These are phyloP conservation scores for Sinodicranocentrus sp. DNA, from an alignment of 2,888 invertebrate genomes.

Conservation along the genomic window DNA sequence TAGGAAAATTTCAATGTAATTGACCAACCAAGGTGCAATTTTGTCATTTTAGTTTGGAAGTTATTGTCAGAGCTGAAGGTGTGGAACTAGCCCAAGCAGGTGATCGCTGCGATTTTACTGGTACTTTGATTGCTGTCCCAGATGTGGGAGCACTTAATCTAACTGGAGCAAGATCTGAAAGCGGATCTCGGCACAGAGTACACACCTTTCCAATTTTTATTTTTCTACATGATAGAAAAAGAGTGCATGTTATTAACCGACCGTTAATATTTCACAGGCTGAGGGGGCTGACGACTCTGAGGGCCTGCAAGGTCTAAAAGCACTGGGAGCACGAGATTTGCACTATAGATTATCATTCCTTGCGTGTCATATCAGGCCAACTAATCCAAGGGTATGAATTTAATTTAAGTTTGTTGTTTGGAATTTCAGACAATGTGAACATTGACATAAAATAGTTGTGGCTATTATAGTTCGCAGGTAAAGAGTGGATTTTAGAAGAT, in stretches of 20 bases:
- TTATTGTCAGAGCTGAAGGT: slow-evolving; percentile 95
- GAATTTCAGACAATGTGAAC: background rate
- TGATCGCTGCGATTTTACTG: slow-evolving; percentile 93
- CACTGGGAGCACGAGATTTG: slow-evolving; percentile 91
- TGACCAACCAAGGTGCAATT: too few species aligned
- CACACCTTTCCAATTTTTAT: background rate
- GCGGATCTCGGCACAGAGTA: slow-evolving; percentile 84
- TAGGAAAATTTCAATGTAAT: too few species aligned
- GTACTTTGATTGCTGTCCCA: slow-evolving; percentile 97
- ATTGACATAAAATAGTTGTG: background rate
- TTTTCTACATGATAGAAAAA: too few species aligned
- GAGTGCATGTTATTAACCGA: slow-evolving; percentile 7
- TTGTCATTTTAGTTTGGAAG: slow-evolving; percentile 84
- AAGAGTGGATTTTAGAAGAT: slow-evolving; percentile 90
- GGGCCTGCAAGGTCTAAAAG: slow-evolving; percentile 92
- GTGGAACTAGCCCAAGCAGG: slow-evolving; percentile 97
- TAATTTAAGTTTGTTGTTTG: background rate
- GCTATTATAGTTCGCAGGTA: slow-evolving; percentile 87
- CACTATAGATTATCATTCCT: slow-evolving; percentile 94
- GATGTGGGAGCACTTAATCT: slow-evolving; percentile 93
- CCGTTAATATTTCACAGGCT: too few species aligned
- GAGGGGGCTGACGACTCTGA: slow-evolving; percentile 86
- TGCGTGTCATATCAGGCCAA: slow-evolving; percentile 93
- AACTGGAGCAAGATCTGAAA: slow-evolving; percentile 92
- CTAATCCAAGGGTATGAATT: slow-evolving; percentile 84